Conservation (phyloP, 2,797 vertebrate genomes). For the Heliangelus exortis region DNA sequence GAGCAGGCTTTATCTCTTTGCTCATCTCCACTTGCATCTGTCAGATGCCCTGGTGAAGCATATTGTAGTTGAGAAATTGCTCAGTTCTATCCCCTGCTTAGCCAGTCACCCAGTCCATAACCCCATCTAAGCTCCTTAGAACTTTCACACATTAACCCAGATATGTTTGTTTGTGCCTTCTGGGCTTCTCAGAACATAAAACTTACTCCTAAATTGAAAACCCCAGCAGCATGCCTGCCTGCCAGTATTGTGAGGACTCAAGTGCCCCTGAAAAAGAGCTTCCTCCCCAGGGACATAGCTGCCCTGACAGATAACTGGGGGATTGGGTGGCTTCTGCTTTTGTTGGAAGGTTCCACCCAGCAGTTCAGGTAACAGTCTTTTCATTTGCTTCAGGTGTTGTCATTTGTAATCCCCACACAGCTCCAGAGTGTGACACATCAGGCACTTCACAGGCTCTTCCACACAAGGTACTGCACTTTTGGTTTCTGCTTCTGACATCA, state of each 20-base stretch:
- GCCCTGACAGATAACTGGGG: neutral
- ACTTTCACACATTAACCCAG: constrained; percentile 62
- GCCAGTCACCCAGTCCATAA: neutral
- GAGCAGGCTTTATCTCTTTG: neutral
- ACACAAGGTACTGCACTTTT: constrained; percentile 83
- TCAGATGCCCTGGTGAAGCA: constrained; percentile 18
- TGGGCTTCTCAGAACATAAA: neutral
- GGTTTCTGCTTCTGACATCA: neutral
- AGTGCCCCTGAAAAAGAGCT: neutral
- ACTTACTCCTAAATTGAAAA: neutral
- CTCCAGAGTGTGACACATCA: constrained; percentile 76
- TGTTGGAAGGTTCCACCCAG: neutral
- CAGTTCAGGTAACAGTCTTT: neutral
- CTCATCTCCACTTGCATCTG: neutral
- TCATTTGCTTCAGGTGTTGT: constrained; percentile 76
- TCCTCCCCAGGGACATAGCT: accelerated
- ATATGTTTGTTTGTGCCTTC: neutral
- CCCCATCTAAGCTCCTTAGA: constrained; percentile 28
- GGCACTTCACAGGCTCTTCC: constrained; percentile 84
- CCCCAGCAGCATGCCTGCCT: neutral
- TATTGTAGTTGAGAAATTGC: neutral
- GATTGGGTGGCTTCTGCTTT: neutral
- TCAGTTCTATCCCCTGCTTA: constrained; percentile 35
- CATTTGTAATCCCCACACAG: constrained; percentile 80
- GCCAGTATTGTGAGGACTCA: neutral